phyloP scores from a whole-genome alignment of 2,113 vertebrate species.

The Mellivora capensis region DNA sequence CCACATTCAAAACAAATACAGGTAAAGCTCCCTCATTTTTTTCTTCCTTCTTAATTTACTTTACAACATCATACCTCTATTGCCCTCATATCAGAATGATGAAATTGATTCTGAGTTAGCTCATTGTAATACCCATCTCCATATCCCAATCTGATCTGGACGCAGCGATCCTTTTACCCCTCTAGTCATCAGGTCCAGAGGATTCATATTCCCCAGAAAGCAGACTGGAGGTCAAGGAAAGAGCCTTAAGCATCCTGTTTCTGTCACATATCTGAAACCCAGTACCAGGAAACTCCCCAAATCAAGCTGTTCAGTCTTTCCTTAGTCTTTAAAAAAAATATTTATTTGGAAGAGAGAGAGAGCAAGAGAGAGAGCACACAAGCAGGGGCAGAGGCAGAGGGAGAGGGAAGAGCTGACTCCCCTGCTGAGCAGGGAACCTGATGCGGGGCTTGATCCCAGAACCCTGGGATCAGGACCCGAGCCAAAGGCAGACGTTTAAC shows the following conservation, averaged over 20 bases:
- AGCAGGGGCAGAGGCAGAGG: no score
- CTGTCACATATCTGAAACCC: neutral
- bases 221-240: conserved; percentile 10
- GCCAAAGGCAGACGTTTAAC: no score
- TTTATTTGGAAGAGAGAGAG: no score
- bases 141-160: neutral
- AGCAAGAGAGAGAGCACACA: no score
- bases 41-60: neutral
- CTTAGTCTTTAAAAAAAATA: neutral
- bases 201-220: neutral
- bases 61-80: neutral
- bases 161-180: neutral
- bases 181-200: neutral
- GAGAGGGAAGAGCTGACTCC: no score
- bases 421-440: no score
- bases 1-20: neutral
- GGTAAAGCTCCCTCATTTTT: conserved; percentile 41
- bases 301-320: neutral
- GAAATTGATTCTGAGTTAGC: neutral
- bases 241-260: neutral
- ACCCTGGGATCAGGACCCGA: no score
- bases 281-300: neutral
- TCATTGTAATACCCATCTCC: neutral
- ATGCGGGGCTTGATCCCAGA: no score
- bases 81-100: neutral